phyloP scores from a whole-genome alignment of 2,888 invertebrate species.

The Eupithecia exiguata region DNA sequence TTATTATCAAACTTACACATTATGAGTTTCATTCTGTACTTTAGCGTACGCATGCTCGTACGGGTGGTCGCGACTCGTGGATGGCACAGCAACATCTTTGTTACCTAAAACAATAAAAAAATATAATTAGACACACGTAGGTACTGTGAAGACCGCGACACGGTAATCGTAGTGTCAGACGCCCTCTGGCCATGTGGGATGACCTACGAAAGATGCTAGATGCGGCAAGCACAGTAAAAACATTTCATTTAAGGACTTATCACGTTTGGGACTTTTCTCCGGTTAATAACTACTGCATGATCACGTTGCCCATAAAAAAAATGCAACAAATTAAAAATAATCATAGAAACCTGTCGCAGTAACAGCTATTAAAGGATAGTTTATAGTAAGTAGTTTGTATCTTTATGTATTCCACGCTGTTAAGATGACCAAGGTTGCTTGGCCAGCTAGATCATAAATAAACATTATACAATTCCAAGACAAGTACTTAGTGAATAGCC shows the following conservation, averaged over 20 bases:
- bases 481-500: constrained; percentile 10
- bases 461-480: constrained; percentile 22
- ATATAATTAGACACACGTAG: constrained; percentile 13
- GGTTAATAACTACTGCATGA: constrained; percentile 52
- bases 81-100: constrained; percentile 63
- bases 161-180: no score
- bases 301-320: neutral
- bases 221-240: no score
- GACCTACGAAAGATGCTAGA: no score
- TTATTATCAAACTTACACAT: constrained; percentile 61
- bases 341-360: neutral
- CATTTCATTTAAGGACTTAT: no score
- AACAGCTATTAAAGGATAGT: constrained; percentile 7
- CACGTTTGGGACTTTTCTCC: neutral
- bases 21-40: constrained; percentile 83
- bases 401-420: constrained; percentile 22
- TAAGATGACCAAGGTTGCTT: constrained; percentile 24
- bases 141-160: neutral
- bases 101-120: constrained; percentile 57
- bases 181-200: no score
- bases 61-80: constrained; percentile 82
- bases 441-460: constrained; percentile 18
- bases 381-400: neutral
- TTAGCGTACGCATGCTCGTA: constrained; percentile 91
- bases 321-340: constrained; percentile 2